These are phyloP conservation scores for Apeira syringaria DNA, from an alignment of 2,888 invertebrate species.

Conservation along the genomic window DNA sequence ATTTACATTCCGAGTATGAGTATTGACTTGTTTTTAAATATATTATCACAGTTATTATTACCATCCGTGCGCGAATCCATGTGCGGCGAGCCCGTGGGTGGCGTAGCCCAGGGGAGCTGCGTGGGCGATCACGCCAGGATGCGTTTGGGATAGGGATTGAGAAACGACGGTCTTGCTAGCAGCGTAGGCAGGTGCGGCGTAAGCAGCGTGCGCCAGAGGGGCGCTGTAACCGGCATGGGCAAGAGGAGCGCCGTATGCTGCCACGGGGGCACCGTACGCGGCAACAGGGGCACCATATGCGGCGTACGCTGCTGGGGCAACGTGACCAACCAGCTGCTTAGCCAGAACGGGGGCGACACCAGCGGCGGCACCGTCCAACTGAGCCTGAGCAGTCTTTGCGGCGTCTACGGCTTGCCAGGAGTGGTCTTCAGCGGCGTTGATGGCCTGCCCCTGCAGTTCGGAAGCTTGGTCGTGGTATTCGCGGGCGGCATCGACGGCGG, in stretches of 20 bases:
- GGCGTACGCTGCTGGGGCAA: conserved; percentile 32
- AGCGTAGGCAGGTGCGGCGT: conserved; percentile 42
- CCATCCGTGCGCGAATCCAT: conserved; percentile 62
- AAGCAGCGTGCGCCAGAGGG: conserved; percentile 35
- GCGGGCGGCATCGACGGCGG: conserved; percentile 68
- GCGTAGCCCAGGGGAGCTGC: conserved; percentile 32
- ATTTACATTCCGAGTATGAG: conserved; percentile 73
- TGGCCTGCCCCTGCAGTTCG: conserved; percentile 70
- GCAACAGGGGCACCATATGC: conserved; percentile 1
- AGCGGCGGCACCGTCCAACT: conserved; percentile 74
- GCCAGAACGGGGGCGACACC: conserved; percentile 72
- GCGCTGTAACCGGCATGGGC: conserved; percentile 39
- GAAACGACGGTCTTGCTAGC: conserved; percentile 58
- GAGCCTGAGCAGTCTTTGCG: conserved; percentile 70
- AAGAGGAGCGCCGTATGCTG: conserved; percentile 39
- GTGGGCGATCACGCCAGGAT: conserved; percentile 59
- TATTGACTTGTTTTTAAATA: conserved; percentile 69
- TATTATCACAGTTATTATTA: conserved; percentile 68
- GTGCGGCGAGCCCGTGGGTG: conserved; percentile 31
- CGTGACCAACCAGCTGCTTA: conserved; percentile 71
- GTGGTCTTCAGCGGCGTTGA: conserved; percentile 77
- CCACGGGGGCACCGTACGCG: conserved; percentile 27
- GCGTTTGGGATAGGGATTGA: conserved; percentile 67
- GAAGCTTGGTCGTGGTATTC: conserved; percentile 75
- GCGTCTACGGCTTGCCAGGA: conserved; percentile 76